Percentiles rank a stretch among this genome's conserved stretches.
Conservation (phyloP, 2,113 vertebrate species). For the Symphodus melops region DNA sequence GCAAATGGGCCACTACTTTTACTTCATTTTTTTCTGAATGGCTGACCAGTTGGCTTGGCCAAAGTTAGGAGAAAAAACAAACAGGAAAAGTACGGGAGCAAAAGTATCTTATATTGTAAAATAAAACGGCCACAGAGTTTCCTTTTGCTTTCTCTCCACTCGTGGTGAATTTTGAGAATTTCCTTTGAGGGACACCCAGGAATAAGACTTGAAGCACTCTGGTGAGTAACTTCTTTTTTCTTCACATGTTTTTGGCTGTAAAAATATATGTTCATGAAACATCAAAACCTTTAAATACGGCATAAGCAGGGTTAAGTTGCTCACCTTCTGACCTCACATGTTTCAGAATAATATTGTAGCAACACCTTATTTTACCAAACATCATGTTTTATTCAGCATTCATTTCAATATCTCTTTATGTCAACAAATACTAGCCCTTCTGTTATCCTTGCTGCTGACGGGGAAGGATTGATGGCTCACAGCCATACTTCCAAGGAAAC, state of each 20-base stretch:
- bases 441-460: neutral
- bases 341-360: neutral
- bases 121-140: neutral
- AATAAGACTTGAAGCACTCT: slow-evolving; percentile 16
- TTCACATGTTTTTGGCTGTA: neutral
- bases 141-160: slow-evolving; percentile 15
- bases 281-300: neutral
- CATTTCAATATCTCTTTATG: neutral
- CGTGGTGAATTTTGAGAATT: slow-evolving; percentile 23
- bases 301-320: no score
- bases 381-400: no score
- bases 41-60: slow-evolving; percentile 11
- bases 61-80: neutral
- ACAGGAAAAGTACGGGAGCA: slow-evolving; percentile 9
- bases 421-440: neutral
- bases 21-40: slow-evolving; percentile 1
- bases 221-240: slow-evolving; percentile 64
- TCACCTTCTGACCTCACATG: neutral
- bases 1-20: slow-evolving; percentile 25
- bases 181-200: neutral
- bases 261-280: neutral
- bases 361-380: no score
- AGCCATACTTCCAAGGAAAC: no score
- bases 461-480: slow-evolving; percentile 11
- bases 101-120: slow-evolving; percentile 10